Base-by-base conservation (phyloP, 2,113 vertebrate genomes). In the Tauraco erythrolophus region DNA sequence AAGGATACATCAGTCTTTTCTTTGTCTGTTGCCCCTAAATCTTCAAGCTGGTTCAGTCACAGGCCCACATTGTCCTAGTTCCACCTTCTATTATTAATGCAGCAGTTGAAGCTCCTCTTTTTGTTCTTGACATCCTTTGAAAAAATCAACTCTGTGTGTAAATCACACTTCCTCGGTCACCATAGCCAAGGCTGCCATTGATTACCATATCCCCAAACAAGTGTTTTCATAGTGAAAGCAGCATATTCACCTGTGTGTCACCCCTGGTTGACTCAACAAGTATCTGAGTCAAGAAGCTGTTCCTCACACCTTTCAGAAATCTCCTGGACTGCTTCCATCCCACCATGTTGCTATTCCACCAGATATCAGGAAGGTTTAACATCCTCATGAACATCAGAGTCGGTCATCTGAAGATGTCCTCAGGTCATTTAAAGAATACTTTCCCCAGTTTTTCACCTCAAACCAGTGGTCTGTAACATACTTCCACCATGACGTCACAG, bases 181-280 rank as follows among this genome's bases (percentile, higher is more conserved):
- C 27, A 46, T 4, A 60, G 24, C 6, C 24, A 80, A 46, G 45
- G 45, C 16, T 80, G 28, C 6, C 24, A 46, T 2, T n/a, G 66
- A 72, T 58, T 30, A 39, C 13, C 23, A n/a, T 7, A 57, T n/a
- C 3, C 16, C 24, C 33, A 46, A 22, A n/a, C 7, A 72, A 19
- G 7, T n/a, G 6, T 7, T 46, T 66, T 41, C 53, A n/a, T 30
- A 46, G 28, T 14, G 37, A 66, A n/a, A n/a, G 19, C 53, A 53
- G 9, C 7, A 35, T 21, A 60, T 31, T 66, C 28, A 35, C 16
- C 16, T 35, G 13, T 22, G 27, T 51, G 19, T 25, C 45, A 39
- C 2, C 4, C 15, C 19, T 1, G 3, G 7, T 0, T 58, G 51
- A 28, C 7, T 80, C 33, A 58, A 58, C 13, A 65, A n/a, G 19